These are phyloP conservation scores for Macrophya alboannulata DNA, from an alignment of 2,888 invertebrate species.

Conservation along the genomic window DNA sequence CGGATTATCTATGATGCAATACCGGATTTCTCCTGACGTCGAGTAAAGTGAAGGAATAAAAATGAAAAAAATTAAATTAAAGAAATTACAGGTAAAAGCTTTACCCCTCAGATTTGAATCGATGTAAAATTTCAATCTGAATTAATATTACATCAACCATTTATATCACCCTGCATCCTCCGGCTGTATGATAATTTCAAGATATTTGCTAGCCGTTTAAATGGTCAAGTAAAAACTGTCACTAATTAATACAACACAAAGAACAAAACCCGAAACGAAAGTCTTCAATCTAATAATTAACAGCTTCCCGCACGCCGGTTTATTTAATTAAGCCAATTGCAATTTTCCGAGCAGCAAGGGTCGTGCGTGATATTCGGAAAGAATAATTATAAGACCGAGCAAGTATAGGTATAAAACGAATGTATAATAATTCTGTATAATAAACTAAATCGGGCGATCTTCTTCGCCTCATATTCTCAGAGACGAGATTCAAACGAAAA, in stretches of 20 bases:
- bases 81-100: constrained; percentile 26
- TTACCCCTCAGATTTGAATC: neutral
- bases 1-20: constrained; percentile 17
- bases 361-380: neutral
- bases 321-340: neutral
- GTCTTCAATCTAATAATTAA: neutral
- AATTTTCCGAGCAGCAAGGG: neutral
- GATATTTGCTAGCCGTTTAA: neutral
- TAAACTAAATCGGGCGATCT: neutral
- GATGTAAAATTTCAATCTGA: neutral
- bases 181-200: neutral
- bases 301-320: neutral
- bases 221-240: neutral
- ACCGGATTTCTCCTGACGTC: neutral
- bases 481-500: neutral
- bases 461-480: neutral
- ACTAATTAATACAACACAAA: neutral
- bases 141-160: neutral
- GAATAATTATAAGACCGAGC: neutral
- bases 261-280: constrained; percentile 1
- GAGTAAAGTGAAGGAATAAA: neutral
- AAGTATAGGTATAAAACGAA: neutral
- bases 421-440: neutral
- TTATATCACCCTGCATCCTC: neutral
- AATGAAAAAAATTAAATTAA: no score